These are phyloP conservation scores for Phataginus tetradactyla DNA, from an alignment of 2,797 vertebrate genomes.

Conservation along the genomic window DNA sequence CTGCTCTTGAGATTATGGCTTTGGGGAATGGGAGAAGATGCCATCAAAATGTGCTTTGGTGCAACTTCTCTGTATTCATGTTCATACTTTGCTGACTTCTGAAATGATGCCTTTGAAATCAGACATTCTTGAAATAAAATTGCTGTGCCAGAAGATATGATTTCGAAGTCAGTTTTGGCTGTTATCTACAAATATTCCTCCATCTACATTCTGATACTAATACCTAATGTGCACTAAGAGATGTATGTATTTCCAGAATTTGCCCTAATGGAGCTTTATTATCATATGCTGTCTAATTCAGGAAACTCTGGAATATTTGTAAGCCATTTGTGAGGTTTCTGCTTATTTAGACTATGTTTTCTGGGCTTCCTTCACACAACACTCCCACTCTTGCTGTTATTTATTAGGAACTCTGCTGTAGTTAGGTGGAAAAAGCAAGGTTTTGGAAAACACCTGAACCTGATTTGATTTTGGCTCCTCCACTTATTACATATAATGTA, in stretches of 20 bases:
- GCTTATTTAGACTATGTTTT: background rate
- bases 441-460: background rate
- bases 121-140: background rate
- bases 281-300: background rate
- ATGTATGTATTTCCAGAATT: background rate
- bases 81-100: background rate
- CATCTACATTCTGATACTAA: background rate
- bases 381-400: background rate
- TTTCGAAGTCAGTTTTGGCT: background rate
- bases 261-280: background rate
- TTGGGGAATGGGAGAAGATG: background rate
- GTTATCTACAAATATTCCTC: background rate
- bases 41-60: background rate
- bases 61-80: background rate
- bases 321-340: background rate
- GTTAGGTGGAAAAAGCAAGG: background rate
- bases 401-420: background rate
- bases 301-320: conserved; percentile 11
- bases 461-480: background rate
- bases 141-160: background rate
- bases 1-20: background rate
- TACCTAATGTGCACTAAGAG: background rate
- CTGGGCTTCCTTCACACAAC: background rate
- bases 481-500: background rate
- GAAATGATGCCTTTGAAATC: conserved; percentile 19